A percentile compares a stretch with the other conserved stretches of the same genome.
Evolutionary conservation across 30 jellyfish, hydroid and myxozoan species (phyloP).

Genomic region (Hydractinia echinata): DNA sequence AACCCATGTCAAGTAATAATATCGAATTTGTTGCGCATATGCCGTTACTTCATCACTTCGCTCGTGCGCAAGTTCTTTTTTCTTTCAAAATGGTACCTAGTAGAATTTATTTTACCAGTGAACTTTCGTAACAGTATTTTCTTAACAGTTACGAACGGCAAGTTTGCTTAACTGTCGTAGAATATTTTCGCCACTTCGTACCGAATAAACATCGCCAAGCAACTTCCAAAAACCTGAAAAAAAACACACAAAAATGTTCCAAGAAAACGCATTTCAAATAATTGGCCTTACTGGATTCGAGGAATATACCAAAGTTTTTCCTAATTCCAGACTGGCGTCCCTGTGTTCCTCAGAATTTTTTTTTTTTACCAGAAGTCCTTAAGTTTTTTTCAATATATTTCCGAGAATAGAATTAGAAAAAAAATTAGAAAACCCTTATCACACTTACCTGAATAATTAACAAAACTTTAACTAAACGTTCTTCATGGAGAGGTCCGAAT

Average conservation of each 20-base stretch:
- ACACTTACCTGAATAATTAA: conserved; percentile 66
- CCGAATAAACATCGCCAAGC: conserved; percentile 76
- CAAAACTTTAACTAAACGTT: conserved; percentile 39
- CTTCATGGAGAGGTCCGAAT: conserved; percentile 86
- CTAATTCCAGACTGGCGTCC: neutral
- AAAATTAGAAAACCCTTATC: too few species aligned
- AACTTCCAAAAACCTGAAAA: conserved; percentile 60
- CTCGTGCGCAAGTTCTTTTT: neutral
- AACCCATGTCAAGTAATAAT: too few species aligned
- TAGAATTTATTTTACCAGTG: too few species aligned
- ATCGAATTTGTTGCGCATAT: neutral
- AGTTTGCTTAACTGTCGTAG: conserved; percentile 31
- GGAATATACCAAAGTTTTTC: neutral
- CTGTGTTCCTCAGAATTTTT: too few species aligned
- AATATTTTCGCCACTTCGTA: conserved; percentile 80
- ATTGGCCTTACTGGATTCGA: neutral
- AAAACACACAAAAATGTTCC: neutral
- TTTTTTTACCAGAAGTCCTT: too few species aligned
- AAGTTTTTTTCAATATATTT: neutral
- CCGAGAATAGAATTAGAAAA: neutral
- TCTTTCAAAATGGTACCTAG: too few species aligned
- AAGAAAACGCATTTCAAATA: neutral
- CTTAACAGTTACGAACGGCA: neutral
- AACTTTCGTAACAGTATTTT: too few species aligned
- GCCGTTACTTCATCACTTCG: conserved; percentile 11